These are phyloP conservation scores for Enteromius fasciolatus DNA, from an alignment of 2,797 vertebrate genomes.

Conservation along the genomic window DNA sequence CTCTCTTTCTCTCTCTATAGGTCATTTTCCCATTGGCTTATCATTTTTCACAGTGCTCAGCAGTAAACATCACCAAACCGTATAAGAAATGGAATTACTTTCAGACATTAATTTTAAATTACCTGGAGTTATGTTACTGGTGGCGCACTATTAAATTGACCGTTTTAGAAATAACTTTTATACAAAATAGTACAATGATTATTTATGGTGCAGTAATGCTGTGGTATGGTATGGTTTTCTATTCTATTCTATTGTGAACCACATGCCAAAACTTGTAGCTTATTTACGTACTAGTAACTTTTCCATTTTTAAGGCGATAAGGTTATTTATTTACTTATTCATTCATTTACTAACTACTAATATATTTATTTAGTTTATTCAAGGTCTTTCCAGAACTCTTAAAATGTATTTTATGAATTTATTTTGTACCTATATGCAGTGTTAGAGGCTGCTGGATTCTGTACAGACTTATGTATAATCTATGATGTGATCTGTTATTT, in stretches of 20 bases:
- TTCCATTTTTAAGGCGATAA: neutral
- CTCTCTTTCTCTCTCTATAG: conserved; percentile 4
- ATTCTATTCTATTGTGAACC: neutral
- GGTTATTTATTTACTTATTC: neutral
- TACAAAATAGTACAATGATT: neutral
- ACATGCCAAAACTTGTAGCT: neutral
- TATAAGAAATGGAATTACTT: conserved; percentile 13
- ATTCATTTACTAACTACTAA: neutral
- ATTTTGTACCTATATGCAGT: neutral
- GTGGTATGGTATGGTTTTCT: neutral
- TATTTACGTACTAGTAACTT: neutral
- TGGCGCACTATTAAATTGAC: neutral
- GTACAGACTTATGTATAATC: conserved; percentile 51
- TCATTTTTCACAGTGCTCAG: conserved; percentile 26
- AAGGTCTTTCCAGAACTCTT: neutral
- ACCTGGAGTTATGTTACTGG: conserved; percentile 6
- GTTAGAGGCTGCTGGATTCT: conserved; percentile 25
- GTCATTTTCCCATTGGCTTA: conserved; percentile 18
- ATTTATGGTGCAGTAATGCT: neutral
- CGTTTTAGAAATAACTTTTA: neutral
- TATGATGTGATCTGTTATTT: conserved; percentile 54
- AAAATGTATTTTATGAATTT: no score
- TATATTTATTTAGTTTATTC: neutral
- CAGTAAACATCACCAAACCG: conserved; percentile 6
- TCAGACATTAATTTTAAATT: conserved; percentile 18